Percentiles rank a stretch among this genome's conserved stretches.
phyloP scores from a whole-genome alignment of 2,888 invertebrate genomes.

The Pristionchus japonicus region DNA sequence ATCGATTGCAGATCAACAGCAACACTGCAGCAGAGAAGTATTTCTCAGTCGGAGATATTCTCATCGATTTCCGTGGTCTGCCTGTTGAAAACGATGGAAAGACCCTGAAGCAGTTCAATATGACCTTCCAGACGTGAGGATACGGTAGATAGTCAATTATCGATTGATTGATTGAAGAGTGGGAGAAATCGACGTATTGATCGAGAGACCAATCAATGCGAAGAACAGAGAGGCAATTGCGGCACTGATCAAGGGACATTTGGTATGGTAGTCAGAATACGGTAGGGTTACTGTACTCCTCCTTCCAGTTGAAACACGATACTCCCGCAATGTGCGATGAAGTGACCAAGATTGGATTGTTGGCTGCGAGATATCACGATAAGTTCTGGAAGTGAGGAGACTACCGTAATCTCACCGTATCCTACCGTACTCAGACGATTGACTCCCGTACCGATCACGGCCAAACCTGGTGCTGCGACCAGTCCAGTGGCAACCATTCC shows the following conservation, averaged over 20 bases:
- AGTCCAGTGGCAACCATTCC: not conserved
- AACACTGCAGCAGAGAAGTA: conserved; percentile 34
- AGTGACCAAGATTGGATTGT: conserved; percentile 3
- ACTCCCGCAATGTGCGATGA: conserved; percentile 15
- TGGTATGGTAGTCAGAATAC: not conserved
- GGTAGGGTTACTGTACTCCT: not conserved
- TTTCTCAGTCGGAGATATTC: conserved; percentile 6
- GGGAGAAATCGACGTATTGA: conserved; percentile 23
- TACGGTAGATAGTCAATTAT: not conserved
- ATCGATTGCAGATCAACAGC: conserved; percentile 9
- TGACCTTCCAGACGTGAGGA: conserved; percentile 26
- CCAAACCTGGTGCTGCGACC: not conserved
- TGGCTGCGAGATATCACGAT: not conserved
- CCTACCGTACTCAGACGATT: conserved; percentile 26
- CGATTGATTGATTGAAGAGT: conserved; percentile 17
- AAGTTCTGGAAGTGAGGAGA: conserved; percentile 12
- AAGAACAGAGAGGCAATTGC: not conserved
- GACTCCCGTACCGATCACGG: not conserved
- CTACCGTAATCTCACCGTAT: not conserved
- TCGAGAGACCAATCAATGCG: not conserved
- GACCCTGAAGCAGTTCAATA: conserved; percentile 15
- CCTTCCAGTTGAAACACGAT: not conserved
- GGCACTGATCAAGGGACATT: not conserved
- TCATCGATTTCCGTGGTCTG: conserved; percentile 35
- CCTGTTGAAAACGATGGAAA: not conserved